Conservation (phyloP, 2,797 vertebrate species). For the Neosilurus hyrtlii region DNA sequence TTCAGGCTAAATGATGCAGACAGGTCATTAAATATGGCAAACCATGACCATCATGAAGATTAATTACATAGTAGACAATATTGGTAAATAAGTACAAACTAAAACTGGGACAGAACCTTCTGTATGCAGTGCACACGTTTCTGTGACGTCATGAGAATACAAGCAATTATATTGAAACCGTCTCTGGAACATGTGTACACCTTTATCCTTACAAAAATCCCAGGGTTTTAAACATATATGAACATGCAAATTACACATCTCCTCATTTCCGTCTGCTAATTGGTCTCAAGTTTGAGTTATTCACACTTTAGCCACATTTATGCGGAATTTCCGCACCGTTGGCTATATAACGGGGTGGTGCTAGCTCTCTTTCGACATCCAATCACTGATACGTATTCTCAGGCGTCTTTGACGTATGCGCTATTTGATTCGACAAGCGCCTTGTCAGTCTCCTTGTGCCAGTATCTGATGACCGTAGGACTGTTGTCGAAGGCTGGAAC, state of each 20-base stretch:
- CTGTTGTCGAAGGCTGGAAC: background rate
- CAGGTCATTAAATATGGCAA: background rate
- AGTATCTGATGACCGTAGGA: no score
- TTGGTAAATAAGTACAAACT: background rate
- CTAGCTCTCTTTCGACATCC: background rate
- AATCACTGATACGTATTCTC: background rate
- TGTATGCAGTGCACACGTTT: no score
- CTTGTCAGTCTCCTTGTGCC: background rate
- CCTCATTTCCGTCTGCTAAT: background rate
- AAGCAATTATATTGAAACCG: background rate
- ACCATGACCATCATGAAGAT: no score
- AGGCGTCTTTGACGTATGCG: accelerated
- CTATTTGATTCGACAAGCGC: constrained; percentile 57
- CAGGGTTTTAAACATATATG: background rate
- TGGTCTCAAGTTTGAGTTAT: background rate
- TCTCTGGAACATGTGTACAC: background rate
- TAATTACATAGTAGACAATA: background rate
- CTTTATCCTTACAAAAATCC: no score
- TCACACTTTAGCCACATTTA: background rate
- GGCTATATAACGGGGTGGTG: background rate
- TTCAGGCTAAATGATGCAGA: background rate
- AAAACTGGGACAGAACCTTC: no score
- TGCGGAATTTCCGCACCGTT: background rate
- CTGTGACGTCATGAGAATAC: no score
- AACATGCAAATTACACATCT: background rate